Evolutionary conservation across 1,140 invertebrate species (phyloP), one percentile per base, ranked within the genome.

Genomic region (Prorops nasuta): DNA sequence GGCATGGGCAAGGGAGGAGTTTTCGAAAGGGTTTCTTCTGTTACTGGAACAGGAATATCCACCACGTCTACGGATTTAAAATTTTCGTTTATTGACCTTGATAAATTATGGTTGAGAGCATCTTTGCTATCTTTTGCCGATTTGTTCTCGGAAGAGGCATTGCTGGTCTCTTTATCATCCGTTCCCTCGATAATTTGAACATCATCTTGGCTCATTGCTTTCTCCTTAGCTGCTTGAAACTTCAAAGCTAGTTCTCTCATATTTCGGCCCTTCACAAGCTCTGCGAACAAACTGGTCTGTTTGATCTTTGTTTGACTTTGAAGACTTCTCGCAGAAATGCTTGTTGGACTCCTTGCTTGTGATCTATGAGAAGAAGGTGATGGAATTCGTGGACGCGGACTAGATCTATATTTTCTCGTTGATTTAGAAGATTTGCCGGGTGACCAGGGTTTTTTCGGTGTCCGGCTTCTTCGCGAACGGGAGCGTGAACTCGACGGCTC

Each of bases 251-350:
- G 79, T 54, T 88, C 86, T 2, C 88, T 77, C 76, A 90, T 91
- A 50, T 90, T 88, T 51, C 86, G 85, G 61, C 90, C 86, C 63
- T 92, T 92, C 0, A 93, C 89, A 14, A 94, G 77, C 70, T 94
- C 90, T 1, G 91, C 91, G 69, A 94, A 94, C 1, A 93, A 77
- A 69, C 89, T 92, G 2, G 90, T 92, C 56, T 91, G 88, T 43
- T 84, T 87, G 52, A 92, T 90, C 51, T 90, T 90, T 24, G 86
- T 83, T 39, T 75, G 69, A 3, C 62, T 58, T 32, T 83, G 79
- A 10, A 84, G 79, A 63, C 84, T 84, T 79, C 81, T 58, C 58
- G 72, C 64, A 49, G 53, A 77, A 14, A 79, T 67, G 41, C 77
- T 80, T 7, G 76, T 65, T 0, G 78, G 77, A 37, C 75, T 77